Conservation (phyloP, 2,888 invertebrate genomes). For the Chaetogeoica ovagalla region DNA sequence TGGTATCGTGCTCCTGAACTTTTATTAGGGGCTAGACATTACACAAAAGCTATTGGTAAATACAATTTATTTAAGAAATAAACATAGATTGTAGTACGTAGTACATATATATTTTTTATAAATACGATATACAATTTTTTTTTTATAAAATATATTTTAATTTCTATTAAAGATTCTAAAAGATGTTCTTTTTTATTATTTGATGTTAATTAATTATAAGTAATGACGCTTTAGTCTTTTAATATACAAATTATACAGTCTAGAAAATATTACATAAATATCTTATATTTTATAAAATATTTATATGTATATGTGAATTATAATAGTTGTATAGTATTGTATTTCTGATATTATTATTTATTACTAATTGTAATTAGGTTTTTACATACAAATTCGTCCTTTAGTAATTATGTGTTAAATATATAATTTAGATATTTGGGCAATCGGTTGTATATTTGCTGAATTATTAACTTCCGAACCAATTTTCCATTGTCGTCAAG, state of each 20-base stretch:
- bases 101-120: no score
- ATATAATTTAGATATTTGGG: slow-evolving; percentile 84
- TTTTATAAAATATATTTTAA: not conserved
- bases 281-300: no score
- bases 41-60: slow-evolving; percentile 93
- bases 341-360: no score
- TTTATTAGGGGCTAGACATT: slow-evolving; percentile 90
- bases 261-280: no score
- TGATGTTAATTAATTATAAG: no score
- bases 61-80: not conserved
- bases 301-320: no score
- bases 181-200: no score
- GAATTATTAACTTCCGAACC: slow-evolving; percentile 97
- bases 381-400: not conserved
- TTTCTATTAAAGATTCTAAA: not conserved
- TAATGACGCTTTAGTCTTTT: no score
- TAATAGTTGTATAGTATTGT: no score
- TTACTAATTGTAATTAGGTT: not conserved
- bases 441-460: slow-evolving; percentile 98
- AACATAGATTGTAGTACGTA: no score
- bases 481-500: slow-evolving; percentile 98
- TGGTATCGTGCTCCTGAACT: slow-evolving; percentile 99
- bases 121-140: not conserved
- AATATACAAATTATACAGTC: no score
- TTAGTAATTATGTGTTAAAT: slow-evolving; percentile 8